Evolutionary conservation across 2,797 vertebrate species (phyloP), one percentile per base, ranked within the genome.

Genomic region (Melopsittacus undulatus): DNA sequence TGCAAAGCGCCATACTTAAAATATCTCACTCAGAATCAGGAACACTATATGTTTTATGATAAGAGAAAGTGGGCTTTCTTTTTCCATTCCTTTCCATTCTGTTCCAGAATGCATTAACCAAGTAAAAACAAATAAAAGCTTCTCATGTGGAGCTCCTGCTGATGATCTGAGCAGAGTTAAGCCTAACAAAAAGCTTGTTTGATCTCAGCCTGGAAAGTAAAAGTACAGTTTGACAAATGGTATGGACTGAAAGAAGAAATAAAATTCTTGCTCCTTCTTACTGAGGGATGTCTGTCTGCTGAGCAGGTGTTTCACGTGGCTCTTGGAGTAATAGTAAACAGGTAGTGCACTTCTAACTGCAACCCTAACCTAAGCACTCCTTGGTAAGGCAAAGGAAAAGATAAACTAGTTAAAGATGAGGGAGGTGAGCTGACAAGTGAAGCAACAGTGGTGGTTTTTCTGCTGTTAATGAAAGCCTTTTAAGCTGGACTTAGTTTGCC

Each of bases 101-200:
- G 0, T 94, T 95, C 49, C 87, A 95, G 70, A 85, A 91, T 78
- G 52, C 36, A 75, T 94, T 95, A 94, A 83, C 59, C 45, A 91
- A 94, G 68, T 83, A 79, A 83, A 83, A 94, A 85, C 59, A 90
- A 92, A 94, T 74, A 85, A 83, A 85, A 93, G 43, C 83, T 88
- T 87, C 82, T 96, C 87, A 68, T 78, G 85, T 83, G 75, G 84
- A 85, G 69, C 49, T 94, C 82, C 73, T 87, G 57, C 67, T 96
- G 96, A 95, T 95, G 91, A 79, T 94, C 63, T 97, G 96, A 96
- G 83, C 93, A 97, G 89, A 93, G 82, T 81, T 96, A 78, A 78
- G 48, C 43, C 70, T 94, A 92, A 96, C 80, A 91, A 95, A 96
- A 94, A 77, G 22, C 48, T 90, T 80, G 34, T 92, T 95, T 96